Evolutionary conservation across 2,888 invertebrate genomes (phyloP).

Genomic region (Hylaea fasciaria): DNA sequence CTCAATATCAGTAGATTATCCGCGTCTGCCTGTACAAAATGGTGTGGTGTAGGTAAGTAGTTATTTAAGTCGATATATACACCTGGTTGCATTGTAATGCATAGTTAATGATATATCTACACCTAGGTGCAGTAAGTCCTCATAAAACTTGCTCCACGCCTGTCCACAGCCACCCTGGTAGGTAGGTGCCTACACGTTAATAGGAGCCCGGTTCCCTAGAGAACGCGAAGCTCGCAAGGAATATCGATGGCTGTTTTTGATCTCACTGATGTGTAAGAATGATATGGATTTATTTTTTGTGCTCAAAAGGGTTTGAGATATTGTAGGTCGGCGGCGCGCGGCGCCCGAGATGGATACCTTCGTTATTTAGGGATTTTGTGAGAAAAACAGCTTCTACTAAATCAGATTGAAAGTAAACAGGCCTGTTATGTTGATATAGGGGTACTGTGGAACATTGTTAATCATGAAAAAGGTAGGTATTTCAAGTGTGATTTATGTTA

Average conservation of each 20-base stretch:
- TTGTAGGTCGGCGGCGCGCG: conserved; percentile 10
- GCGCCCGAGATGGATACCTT: conserved; percentile 12
- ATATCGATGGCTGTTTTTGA: conserved; percentile 34
- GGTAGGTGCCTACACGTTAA: conserved; percentile 24
- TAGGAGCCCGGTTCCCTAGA: conserved; percentile 22
- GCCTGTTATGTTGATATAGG: background rate
- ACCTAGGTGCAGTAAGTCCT: no score
- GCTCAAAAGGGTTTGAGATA: conserved; percentile 26
- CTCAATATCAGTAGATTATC: no score
- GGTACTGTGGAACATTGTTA: no score
- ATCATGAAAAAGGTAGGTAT: no score
- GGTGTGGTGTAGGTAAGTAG: no score
- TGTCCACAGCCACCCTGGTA: conserved; percentile 3
- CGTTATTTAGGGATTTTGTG: conserved; percentile 16
- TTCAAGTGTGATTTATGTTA: no score
- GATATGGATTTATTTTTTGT: conserved; percentile 32
- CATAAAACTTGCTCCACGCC: no score
- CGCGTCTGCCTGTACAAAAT: no score
- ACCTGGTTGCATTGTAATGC: no score
- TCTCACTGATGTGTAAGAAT: conserved; percentile 30
- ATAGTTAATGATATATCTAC: no score
- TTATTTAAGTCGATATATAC: no score
- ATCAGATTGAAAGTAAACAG: conserved; percentile 27
- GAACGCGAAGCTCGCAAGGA: conserved; percentile 21
- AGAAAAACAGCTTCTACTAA: conserved; percentile 27